Conservation (phyloP, 2,113 vertebrate species). For the Cyrtonyx montezumae region DNA sequence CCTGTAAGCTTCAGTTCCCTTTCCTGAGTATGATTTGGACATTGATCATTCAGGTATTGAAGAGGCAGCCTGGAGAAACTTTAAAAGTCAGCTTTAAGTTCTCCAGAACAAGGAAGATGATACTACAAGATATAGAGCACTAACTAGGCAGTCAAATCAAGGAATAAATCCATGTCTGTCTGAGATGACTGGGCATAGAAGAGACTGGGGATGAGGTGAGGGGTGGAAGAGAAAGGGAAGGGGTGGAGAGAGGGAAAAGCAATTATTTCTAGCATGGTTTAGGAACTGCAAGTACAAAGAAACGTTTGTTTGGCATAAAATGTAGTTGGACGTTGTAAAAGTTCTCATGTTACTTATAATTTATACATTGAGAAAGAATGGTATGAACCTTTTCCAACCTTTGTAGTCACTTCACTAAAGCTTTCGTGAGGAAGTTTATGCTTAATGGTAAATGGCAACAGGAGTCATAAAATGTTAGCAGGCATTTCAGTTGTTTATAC, state of each 20-base stretch:
- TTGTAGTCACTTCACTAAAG: slow-evolving; percentile 19
- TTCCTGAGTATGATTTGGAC: neutral
- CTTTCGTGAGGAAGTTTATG: slow-evolving; percentile 28
- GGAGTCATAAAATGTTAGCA: slow-evolving; percentile 37
- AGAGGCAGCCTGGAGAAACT: slow-evolving; percentile 44
- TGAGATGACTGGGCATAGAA: neutral
- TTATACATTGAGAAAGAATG: slow-evolving; percentile 52
- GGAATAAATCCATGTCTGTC: slow-evolving; percentile 6
- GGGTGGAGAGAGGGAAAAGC: neutral
- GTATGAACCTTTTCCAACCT: slow-evolving; percentile 56
- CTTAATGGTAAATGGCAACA: slow-evolving; percentile 36
- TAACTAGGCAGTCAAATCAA: neutral
- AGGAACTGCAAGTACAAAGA: slow-evolving; percentile 54
- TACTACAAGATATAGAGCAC: neutral
- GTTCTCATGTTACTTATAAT: slow-evolving; percentile 69
- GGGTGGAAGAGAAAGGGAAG: neutral
- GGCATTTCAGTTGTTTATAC: slow-evolving; percentile 46
- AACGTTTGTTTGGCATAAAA: slow-evolving; percentile 61
- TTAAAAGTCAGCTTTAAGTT: neutral
- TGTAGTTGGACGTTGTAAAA: slow-evolving; percentile 59
- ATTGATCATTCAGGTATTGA: neutral
- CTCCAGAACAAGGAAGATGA: neutral
- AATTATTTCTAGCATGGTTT: slow-evolving; percentile 30
- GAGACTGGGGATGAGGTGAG: neutral
- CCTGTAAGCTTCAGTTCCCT: neutral